Conservation (phyloP, 2,797 vertebrate species). For the Anguilla obscura region DNA sequence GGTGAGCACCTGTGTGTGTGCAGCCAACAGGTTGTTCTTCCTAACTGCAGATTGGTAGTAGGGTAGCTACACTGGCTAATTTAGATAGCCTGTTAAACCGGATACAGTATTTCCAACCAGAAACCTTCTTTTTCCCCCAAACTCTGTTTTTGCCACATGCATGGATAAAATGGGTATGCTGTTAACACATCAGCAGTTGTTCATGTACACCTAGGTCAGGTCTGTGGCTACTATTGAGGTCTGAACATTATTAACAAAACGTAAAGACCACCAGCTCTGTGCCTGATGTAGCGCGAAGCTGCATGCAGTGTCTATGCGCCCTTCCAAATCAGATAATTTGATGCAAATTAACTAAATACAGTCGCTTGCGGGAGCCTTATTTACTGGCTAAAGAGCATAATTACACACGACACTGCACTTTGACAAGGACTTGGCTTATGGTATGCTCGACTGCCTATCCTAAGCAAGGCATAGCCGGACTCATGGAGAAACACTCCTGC, state of each 20-base stretch:
- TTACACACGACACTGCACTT: not conserved
- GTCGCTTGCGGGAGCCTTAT: not conserved
- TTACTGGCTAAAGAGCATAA: not conserved
- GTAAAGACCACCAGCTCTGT: not conserved
- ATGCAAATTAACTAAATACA: conserved; percentile 6
- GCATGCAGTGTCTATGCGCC: not conserved
- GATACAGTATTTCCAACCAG: too few relatives aligned
- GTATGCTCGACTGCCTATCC: not conserved
- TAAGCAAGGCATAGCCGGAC: not conserved
- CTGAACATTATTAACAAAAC: not conserved
- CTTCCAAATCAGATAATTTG: not conserved
- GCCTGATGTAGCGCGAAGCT: not conserved
- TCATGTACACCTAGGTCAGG: not conserved
- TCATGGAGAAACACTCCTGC: not conserved
- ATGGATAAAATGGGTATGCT: too few relatives aligned
- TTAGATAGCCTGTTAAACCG: too few relatives aligned
- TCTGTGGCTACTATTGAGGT: not conserved
- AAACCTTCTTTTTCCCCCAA: too few relatives aligned
- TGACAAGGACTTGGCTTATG: not conserved
- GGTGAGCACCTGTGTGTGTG: too few relatives aligned
- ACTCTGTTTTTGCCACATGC: too few relatives aligned
- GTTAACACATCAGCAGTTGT: not conserved
- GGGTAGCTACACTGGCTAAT: too few relatives aligned
- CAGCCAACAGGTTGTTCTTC: too few relatives aligned
- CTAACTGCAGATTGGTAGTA: too few relatives aligned